Evolutionary conservation across 2,797 vertebrate genomes (phyloP).

Genomic region (Bovichtus variegatus): DNA sequence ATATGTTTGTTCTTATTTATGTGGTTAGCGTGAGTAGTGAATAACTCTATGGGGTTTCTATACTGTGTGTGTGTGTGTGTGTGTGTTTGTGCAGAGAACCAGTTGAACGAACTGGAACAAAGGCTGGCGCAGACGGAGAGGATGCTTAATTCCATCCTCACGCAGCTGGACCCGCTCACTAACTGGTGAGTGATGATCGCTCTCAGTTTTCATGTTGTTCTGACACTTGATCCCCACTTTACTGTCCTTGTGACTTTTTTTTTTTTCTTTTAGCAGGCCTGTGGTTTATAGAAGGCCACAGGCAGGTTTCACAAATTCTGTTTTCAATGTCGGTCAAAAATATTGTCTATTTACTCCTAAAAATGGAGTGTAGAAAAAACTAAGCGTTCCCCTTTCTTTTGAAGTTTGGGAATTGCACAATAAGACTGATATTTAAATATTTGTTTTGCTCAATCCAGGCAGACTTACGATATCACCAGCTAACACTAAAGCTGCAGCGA

Average conservation of each 20-base stretch:
- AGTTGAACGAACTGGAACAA: slow-evolving; percentile 91
- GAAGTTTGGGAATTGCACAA: too few species aligned
- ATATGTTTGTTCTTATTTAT: slow-evolving; percentile 14
- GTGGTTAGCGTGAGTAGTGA: slow-evolving; percentile 3
- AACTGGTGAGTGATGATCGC: slow-evolving; percentile 86
- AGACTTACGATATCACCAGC: too few species aligned
- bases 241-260: too few species aligned
- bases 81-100: slow-evolving; percentile 83
- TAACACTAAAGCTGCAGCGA: too few species aligned
- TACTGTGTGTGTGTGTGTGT: background rate
- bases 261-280: background rate
- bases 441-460: too few species aligned
- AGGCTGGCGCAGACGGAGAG: slow-evolving; percentile 91
- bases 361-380: background rate
- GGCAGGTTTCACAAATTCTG: background rate
- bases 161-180: slow-evolving; percentile 92
- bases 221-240: slow-evolving; percentile 5
- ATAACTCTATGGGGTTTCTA: background rate
- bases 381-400: too few species aligned
- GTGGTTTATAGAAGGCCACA: background rate
- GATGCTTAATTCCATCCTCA: slow-evolving; percentile 93
- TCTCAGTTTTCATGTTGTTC: background rate
- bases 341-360: too few species aligned
- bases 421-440: too few species aligned
- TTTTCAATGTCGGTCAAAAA: too few species aligned